Percentiles rank a stretch among this genome's conserved stretches.
Evolutionary conservation across 2,888 invertebrate species (phyloP).

Genomic region (Platycheirus rosarum): DNA sequence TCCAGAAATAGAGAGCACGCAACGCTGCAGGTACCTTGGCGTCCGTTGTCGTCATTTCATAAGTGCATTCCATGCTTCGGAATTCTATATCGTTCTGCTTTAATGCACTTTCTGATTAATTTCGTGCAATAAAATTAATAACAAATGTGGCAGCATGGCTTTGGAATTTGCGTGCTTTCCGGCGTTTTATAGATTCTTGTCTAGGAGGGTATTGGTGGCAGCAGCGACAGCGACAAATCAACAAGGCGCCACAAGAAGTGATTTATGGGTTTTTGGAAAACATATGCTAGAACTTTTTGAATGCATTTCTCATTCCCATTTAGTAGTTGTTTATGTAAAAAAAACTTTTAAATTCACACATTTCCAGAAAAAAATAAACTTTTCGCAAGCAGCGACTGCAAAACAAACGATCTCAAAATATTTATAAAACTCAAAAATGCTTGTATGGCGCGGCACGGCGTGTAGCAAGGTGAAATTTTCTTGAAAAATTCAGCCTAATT

Average conservation of each 20-base stretch:
- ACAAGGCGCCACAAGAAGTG: slow-evolving; percentile 27
- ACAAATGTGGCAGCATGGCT: slow-evolving; percentile 54
- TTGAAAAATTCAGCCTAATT: not conserved
- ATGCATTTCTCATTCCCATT: not conserved
- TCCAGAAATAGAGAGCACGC: slow-evolving; percentile 62
- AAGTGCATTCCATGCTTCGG: slow-evolving; percentile 56
- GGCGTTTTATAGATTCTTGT: slow-evolving; percentile 57
- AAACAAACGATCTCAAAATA: too few relatives aligned
- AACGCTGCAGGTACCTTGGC: slow-evolving; percentile 43
- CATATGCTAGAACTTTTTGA: not conserved
- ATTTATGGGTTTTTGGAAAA: not conserved
- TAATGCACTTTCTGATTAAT: slow-evolving; percentile 64
- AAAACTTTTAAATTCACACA: not conserved
- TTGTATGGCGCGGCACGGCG: too few relatives aligned
- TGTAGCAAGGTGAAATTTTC: not conserved
- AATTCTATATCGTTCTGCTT: slow-evolving; percentile 42
- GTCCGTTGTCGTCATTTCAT: slow-evolving; percentile 19
- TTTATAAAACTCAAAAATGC: too few relatives aligned
- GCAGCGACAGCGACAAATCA: slow-evolving; percentile 5
- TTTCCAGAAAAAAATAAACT: too few relatives aligned
- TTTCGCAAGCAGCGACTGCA: too few relatives aligned
- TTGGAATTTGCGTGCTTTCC: slow-evolving; percentile 48
- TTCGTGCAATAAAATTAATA: slow-evolving; percentile 65
- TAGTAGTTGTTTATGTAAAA: not conserved
- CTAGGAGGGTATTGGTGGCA: slow-evolving; percentile 41